Evolutionary conservation across 2,888 invertebrate genomes (phyloP), one percentile per base, ranked within the genome.

Genomic region (Noctua janthe): DNA sequence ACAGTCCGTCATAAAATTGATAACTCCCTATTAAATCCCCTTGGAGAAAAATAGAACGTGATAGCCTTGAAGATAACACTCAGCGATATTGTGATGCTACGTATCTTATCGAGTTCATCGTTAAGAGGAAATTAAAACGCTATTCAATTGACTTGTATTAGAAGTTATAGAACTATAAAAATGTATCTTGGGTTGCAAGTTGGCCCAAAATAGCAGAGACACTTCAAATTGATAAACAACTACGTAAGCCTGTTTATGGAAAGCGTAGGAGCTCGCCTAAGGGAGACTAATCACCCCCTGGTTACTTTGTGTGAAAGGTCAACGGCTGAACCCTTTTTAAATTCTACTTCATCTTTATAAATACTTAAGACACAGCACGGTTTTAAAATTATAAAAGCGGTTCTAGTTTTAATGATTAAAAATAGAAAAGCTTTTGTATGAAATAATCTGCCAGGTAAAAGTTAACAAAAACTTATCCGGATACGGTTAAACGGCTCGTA

Each of bases 1-100:
- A 51, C 54, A 71, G 17, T 76, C 64, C 43, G 74, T 73, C 83
- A 83, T 86, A 86, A 83, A 86, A 86, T 62, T 83, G 56, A 86
- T 86, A 86, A 86, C 74, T 72, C 13, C 15, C 51, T 64, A 66
- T 74, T 59, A 69, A 72, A 74, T 23, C n/a, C 13, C 69, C 51
- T 69, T 20, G 23, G 64, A 59, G 59, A 66, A 86, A 81, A 82
- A 78, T 54, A 51, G 7, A 82, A 66, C 66, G 56, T 7, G 71
- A 74, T 39, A 56, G 49, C 71, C 64, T 59, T 59, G 64, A 69
- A 72, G 70, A 76, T 85, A n/a, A 64, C 29, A 51, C 23, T 20
- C 67, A 69, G 20, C 35, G 59, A 78, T 78, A 70, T 49, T 39
- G 13, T 29, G n/a, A 67, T 62, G 20, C 29, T 54, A 47, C 20